These are phyloP conservation scores for Melanotaenia duboulayi DNA, from an alignment of 2,113 vertebrate species.

Conservation along the genomic window DNA sequence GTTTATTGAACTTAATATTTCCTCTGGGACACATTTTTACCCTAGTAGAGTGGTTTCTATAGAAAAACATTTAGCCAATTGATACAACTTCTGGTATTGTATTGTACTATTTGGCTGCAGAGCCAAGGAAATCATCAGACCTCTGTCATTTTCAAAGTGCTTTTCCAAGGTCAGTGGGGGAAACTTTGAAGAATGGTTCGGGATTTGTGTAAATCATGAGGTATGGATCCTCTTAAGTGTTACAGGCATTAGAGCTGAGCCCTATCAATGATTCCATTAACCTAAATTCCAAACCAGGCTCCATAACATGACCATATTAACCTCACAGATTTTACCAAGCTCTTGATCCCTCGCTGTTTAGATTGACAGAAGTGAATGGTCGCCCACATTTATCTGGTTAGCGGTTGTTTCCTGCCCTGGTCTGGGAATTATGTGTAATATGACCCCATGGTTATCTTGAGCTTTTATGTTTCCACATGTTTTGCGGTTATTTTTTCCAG, in stretches of 20 bases:
- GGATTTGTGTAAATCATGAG: conserved; percentile 77
- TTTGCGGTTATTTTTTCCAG: conserved; percentile 30
- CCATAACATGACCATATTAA: conserved; percentile 72
- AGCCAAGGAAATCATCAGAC: conserved; percentile 51
- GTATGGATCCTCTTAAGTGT: conserved; percentile 70
- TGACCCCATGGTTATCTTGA: conserved; percentile 61
- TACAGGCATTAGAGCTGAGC: conserved; percentile 70
- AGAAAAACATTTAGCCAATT: conserved; percentile 59
- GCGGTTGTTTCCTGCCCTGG: conserved; percentile 37
- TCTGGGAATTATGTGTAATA: conserved; percentile 59
- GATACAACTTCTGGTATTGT: conserved; percentile 56
- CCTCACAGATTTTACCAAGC: conserved; percentile 68
- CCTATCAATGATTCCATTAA: conserved; percentile 77
- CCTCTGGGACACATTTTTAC: conserved; percentile 42
- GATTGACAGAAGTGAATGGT: conserved; percentile 49
- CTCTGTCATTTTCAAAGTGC: conserved; percentile 46
- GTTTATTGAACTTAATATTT: conserved; percentile 62
- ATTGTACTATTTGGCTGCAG: conserved; percentile 32
- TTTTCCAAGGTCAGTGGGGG: conserved; percentile 58
- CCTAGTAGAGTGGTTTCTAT: conserved; percentile 54
- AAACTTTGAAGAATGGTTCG: conserved; percentile 69
- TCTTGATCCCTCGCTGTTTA: conserved; percentile 67
- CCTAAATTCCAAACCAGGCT: conserved; percentile 69
- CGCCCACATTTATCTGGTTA: conserved; percentile 57
- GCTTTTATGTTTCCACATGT: conserved; percentile 25